Evolutionary conservation across 37 sponge, comb jelly and placozoan species (phyloP).

Genomic region (Halisarca cf. caerulea): DNA sequence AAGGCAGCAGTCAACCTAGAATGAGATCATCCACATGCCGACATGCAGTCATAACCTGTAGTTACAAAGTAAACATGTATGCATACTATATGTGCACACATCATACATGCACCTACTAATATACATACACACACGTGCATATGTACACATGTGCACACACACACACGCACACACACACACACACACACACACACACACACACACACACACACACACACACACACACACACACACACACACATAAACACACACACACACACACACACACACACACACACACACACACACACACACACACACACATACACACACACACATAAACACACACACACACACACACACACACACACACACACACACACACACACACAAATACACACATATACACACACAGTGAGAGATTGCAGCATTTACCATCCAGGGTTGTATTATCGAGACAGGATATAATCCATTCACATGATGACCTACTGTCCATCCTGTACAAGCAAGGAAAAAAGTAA

Average conservation of each 20-base stretch:
- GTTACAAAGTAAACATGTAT: conserved; percentile 42
- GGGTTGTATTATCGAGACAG: conserved; percentile 5
- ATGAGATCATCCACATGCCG: no score
- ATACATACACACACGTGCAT: conserved; percentile 26
- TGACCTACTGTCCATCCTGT: conserved; percentile 28
- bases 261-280: conserved; percentile 37
- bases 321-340: conserved; percentile 35
- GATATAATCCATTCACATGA: conserved; percentile 9
- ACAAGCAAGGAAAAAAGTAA: neutral
- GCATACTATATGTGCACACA: neutral
- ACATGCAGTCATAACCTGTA: neutral
- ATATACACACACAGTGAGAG: conserved; percentile 25
- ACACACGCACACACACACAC: conserved; percentile 35
- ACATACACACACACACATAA: conserved; percentile 33
- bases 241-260: conserved; percentile 35
- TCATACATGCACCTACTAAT: conserved; percentile 23
- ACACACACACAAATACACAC: conserved; percentile 35
- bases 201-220: conserved; percentile 38
- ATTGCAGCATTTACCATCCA: conserved; percentile 12
- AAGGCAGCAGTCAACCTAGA: no score
- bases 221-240: conserved; percentile 35
- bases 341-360: conserved; percentile 35
- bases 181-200: conserved; percentile 35
- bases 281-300: conserved; percentile 35
- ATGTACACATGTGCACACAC: conserved; percentile 23